These are phyloP conservation scores for Trachelus iudaicus DNA, from an alignment of 2,888 invertebrate species.

Conservation along the genomic window DNA sequence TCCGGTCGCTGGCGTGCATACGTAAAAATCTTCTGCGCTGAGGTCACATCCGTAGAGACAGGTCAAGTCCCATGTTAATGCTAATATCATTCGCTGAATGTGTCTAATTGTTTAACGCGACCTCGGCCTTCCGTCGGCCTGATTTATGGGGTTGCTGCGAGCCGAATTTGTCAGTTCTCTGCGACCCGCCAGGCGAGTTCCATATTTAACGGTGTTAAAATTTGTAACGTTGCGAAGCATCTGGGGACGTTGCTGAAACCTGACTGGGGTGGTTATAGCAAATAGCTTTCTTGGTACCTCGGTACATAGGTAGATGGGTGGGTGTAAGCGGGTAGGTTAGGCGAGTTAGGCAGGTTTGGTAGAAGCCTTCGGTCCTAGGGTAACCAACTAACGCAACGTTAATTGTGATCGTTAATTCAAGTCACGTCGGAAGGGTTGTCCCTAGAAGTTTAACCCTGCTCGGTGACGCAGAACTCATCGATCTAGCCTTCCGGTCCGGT, in stretches of 20 bases:
- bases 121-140: neutral
- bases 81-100: neutral
- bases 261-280: neutral
- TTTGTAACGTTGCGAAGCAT: slow-evolving; percentile 23
- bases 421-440: slow-evolving; percentile 46
- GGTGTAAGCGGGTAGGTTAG: neutral
- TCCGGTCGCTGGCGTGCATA: neutral
- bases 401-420: slow-evolving; percentile 54
- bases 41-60: neutral
- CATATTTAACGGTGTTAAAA: slow-evolving; percentile 24
- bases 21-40: neutral
- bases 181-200: slow-evolving; percentile 12
- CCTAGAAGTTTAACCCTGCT: slow-evolving; percentile 37
- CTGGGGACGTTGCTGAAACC: slow-evolving; percentile 10
- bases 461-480: slow-evolving; percentile 40
- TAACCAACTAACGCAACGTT: slow-evolving; percentile 33
- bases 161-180: slow-evolving; percentile 18
- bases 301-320: neutral
- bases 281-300: neutral
- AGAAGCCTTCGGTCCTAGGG: slow-evolving; percentile 9
- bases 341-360: neutral
- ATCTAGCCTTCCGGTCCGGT: slow-evolving; percentile 27
- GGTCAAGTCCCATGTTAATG: neutral
- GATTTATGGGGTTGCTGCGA: slow-evolving; percentile 17
- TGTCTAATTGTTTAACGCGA: slow-evolving; percentile 1